Evolutionary conservation across 53 echinoderm and acorn worm genomes (phyloP).

Genomic region (Paracentrotus lividus): DNA sequence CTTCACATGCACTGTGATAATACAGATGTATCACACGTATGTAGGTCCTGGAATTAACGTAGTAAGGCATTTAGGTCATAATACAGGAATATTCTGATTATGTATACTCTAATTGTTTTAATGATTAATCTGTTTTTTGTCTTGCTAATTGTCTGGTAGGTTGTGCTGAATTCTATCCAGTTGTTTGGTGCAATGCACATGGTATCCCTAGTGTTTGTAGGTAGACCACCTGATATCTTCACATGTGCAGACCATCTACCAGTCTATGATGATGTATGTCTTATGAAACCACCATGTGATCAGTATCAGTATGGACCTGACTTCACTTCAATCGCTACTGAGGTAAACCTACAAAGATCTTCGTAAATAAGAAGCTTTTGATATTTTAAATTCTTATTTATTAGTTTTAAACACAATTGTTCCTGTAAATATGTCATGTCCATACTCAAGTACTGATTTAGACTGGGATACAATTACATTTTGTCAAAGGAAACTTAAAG

Average conservation of each 20-base stretch:
- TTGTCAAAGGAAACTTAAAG: too few relatives aligned
- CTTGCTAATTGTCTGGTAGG: too few relatives aligned
- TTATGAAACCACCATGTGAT: constrained; percentile 67
- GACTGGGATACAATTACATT: too few relatives aligned
- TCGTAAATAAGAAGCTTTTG: too few relatives aligned
- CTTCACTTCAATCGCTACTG: constrained; percentile 86
- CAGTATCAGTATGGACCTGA: constrained; percentile 75
- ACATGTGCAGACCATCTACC: constrained; percentile 55
- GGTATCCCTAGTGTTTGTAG: constrained; percentile 80
- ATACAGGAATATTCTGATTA: background rate
- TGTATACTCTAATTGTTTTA: background rate
- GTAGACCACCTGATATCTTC: constrained; percentile 67
- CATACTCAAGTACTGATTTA: too few relatives aligned
- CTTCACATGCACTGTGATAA: too few relatives aligned
- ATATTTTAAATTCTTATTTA: too few relatives aligned
- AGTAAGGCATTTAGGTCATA: background rate
- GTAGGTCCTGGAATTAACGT: too few relatives aligned
- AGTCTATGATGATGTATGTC: constrained; percentile 62
- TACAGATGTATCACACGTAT: too few relatives aligned
- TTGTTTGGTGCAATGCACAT: constrained; percentile 80
- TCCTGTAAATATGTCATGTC: too few relatives aligned
- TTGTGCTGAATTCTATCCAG: constrained; percentile 67
- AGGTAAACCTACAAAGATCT: constrained; percentile 73
- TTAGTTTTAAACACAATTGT: too few relatives aligned
- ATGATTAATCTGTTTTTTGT: background rate